Conservation (phyloP, 2,888 invertebrate species). For the Pharmacophagus antenor region DNA sequence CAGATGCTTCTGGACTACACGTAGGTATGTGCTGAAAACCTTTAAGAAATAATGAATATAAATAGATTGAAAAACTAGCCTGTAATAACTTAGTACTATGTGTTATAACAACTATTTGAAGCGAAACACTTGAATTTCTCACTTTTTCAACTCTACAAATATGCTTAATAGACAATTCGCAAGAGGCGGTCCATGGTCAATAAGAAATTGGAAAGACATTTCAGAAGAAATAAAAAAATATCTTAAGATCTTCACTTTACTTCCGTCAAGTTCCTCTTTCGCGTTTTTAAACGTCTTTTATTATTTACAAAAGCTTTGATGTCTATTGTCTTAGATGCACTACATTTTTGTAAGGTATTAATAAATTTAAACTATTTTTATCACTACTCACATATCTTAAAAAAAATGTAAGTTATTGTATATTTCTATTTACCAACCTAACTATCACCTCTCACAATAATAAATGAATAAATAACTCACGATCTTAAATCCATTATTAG, state of each 20-base stretch:
- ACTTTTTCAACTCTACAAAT: not conserved
- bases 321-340: not conserved
- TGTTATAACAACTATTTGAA: not conserved
- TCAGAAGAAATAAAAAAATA: slow-evolving; percentile 12
- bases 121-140: not conserved
- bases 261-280: not conserved
- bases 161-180: slow-evolving; percentile 7
- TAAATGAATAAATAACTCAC: no score
- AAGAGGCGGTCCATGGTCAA: slow-evolving; percentile 10
- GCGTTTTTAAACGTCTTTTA: not conserved
- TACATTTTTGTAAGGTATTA: not conserved
- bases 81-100: no score
- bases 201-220: slow-evolving; percentile 9
- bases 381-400: no score
- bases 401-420: no score
- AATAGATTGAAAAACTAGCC: no score
- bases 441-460: no score
- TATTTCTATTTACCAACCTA: no score
- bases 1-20: no score
- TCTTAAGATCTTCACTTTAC: not conserved
- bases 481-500: no score
- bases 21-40: no score
- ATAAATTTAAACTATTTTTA: no score
- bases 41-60: no score
- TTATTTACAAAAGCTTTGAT: not conserved